These are phyloP conservation scores for Antechinus flavipes DNA, from an alignment of 2,113 vertebrate species.

Conservation along the genomic window DNA sequence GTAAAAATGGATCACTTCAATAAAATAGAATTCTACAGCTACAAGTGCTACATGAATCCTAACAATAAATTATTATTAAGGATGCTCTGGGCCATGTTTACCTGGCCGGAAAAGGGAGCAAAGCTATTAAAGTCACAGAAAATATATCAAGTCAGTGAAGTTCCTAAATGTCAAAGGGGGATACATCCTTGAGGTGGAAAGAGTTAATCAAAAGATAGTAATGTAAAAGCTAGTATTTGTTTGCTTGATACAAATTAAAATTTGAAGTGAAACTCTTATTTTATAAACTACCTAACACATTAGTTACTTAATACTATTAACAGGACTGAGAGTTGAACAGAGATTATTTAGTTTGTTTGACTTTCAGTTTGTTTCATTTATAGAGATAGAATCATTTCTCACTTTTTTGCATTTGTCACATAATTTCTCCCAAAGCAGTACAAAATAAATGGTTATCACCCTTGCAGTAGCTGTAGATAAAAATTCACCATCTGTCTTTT, in stretches of 20 bases:
- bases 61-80: not conserved
- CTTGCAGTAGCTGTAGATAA: conserved; percentile 45
- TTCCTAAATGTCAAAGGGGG: not conserved
- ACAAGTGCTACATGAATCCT: not conserved
- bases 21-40: not conserved
- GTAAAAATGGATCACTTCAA: conserved; percentile 5
- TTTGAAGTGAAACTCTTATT: not conserved
- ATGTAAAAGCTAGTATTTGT: conserved; percentile 20
- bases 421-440: conserved; percentile 60
- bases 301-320: conserved; percentile 14
- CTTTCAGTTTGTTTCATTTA: conserved; percentile 40
- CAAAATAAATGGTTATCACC: conserved; percentile 46
- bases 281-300: not conserved
- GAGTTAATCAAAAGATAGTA: not conserved
- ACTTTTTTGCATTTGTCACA: conserved; percentile 52
- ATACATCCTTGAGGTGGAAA: not conserved
- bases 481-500: conserved; percentile 49
- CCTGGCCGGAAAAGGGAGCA: not conserved
- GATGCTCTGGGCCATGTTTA: not conserved
- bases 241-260: conserved; percentile 33
- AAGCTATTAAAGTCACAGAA: not conserved
- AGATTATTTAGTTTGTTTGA: conserved; percentile 60
- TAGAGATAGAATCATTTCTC: conserved; percentile 55
- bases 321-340: not conserved
- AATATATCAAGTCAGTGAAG: not conserved